Evolutionary conservation across 1,140 invertebrate genomes (phyloP).

Genomic region (Atta texana): DNA sequence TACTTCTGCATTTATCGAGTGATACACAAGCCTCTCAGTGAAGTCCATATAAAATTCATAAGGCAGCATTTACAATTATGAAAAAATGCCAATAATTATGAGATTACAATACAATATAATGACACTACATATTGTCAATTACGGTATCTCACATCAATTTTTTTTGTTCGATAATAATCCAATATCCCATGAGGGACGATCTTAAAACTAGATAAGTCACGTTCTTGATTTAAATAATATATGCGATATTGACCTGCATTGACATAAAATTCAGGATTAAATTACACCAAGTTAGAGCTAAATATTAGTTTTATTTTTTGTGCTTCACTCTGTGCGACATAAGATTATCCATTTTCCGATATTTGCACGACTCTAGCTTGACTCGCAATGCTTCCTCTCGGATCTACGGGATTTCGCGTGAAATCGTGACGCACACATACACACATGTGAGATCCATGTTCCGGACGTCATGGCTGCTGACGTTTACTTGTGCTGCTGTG

Average conservation of each 20-base stretch:
- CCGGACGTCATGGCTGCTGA: conserved; percentile 46
- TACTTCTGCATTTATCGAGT: conserved; percentile 2
- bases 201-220: background rate
- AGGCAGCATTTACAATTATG: conserved; percentile 22
- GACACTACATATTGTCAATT: conserved; percentile 1
- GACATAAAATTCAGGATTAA: conserved; percentile 17
- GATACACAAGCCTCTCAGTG: conserved; percentile 1
- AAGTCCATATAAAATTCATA: conserved; percentile 32
- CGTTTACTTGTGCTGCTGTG: conserved; percentile 46
- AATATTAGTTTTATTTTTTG: background rate
- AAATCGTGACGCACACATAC: conserved; percentile 20
- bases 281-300: background rate
- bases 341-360: conserved; percentile 2
- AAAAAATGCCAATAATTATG: conserved; percentile 22
- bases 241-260: background rate
- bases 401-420: conserved; percentile 43
- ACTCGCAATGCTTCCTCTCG: conserved; percentile 27
- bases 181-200: background rate
- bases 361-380: background rate
- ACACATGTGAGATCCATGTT: conserved; percentile 57
- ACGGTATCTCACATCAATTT: background rate
- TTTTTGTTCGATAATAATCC: conserved; percentile 27
- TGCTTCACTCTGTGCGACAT: background rate
- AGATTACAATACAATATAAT: conserved; percentile 9
- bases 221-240: conserved; percentile 21